phyloP scores from a whole-genome alignment of 2,797 vertebrate species.

The Cyprinella venusta region DNA sequence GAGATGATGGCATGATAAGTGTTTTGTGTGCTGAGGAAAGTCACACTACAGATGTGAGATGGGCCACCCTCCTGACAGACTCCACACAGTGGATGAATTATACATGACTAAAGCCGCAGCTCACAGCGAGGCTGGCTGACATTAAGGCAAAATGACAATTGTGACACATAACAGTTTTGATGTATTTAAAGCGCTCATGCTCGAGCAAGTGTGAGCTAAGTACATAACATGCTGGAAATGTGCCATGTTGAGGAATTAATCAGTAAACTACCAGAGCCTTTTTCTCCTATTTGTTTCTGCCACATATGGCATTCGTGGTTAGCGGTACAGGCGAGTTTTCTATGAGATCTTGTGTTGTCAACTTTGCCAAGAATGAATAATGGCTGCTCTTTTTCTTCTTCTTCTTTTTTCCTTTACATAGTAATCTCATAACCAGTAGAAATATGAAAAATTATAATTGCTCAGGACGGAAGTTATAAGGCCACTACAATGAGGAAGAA shows the following conservation, averaged over 20 bases:
- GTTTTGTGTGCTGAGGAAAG: slow-evolving; percentile 39
- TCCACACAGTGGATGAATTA: slow-evolving; percentile 51
- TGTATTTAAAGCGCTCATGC: slow-evolving; percentile 56
- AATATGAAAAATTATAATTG: background rate
- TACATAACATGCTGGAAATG: slow-evolving; percentile 39
- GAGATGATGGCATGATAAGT: slow-evolving; percentile 43
- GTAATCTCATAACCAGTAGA: background rate
- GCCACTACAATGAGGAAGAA: background rate
- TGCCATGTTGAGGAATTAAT: slow-evolving; percentile 38
- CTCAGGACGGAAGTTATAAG: background rate
- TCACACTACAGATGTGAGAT: slow-evolving; percentile 21
- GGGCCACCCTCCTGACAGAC: slow-evolving; percentile 41
- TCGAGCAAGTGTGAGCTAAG: slow-evolving; percentile 54
- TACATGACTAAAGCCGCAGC: slow-evolving; percentile 50
- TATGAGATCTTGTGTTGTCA: background rate
- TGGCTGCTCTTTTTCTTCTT: too few species aligned
- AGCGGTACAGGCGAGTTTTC: background rate
- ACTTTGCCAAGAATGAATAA: background rate
- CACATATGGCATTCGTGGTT: slow-evolving; percentile 6
- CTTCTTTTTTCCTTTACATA: background rate
- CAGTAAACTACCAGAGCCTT: slow-evolving; percentile 24
- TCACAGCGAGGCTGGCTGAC: slow-evolving; percentile 49
- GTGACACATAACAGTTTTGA: slow-evolving; percentile 60
- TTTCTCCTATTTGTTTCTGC: background rate
- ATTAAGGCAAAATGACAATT: slow-evolving; percentile 65